Evolutionary conservation across 1,140 invertebrate species (phyloP).

Genomic region (Ditylenchus dipsaci): DNA sequence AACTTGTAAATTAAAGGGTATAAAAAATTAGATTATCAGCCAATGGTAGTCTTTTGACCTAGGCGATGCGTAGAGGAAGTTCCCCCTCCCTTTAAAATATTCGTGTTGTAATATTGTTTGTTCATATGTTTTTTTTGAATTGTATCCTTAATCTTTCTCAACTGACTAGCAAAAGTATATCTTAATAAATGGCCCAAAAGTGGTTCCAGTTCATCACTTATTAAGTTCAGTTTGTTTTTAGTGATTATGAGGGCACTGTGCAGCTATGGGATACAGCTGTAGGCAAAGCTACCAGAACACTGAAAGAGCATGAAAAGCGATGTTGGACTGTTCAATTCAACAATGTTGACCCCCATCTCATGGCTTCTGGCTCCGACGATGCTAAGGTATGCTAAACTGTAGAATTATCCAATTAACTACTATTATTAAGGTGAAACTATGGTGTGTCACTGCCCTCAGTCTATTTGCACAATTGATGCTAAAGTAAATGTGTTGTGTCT

Average conservation of each 20-base stretch:
- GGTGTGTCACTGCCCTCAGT: constrained; percentile 82
- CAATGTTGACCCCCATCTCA: constrained; percentile 78
- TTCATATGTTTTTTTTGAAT: no score
- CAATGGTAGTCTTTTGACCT: no score
- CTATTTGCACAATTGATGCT: constrained; percentile 78
- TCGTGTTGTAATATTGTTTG: no score
- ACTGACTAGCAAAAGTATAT: no score
- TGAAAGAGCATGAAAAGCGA: constrained; percentile 87
- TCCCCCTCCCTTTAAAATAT: no score
- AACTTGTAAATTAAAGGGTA: no score
- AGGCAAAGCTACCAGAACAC: constrained; percentile 68
- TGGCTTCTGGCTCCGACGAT: constrained; percentile 91
- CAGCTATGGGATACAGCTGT: constrained; percentile 85
- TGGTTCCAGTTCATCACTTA: no score
- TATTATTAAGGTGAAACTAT: constrained; percentile 73
- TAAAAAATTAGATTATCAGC: no score
- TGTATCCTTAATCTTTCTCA: no score
- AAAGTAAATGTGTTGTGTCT: constrained; percentile 93
- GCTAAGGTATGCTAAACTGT: constrained; percentile 64
- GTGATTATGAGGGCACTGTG: constrained; percentile 89
- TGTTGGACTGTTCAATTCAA: constrained; percentile 97
- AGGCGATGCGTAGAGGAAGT: no score
- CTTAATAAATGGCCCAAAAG: no score
- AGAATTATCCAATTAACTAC: neutral
- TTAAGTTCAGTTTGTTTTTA: no score